Percentiles rank a stretch among this genome's conserved stretches.
Evolutionary conservation across 2,888 invertebrate genomes (phyloP).

Genomic region (Macroteleia sp.): DNA sequence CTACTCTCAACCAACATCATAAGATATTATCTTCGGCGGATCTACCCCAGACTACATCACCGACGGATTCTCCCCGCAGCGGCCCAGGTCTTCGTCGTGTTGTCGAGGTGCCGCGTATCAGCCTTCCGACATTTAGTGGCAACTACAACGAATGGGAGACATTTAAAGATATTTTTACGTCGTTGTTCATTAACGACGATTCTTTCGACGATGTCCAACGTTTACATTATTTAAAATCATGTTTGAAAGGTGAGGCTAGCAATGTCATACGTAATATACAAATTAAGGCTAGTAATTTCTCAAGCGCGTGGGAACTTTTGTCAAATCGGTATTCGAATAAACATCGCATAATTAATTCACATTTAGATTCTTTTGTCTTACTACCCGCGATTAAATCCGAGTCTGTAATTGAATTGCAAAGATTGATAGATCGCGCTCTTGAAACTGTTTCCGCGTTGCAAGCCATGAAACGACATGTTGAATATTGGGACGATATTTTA

Average conservation of each 20-base stretch:
- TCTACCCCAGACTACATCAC: too few species aligned
- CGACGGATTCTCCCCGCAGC: too few species aligned
- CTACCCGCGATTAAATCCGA: background rate
- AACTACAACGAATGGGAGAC: background rate
- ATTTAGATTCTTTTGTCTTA: background rate
- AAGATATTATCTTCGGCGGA: too few species aligned
- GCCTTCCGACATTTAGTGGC: background rate
- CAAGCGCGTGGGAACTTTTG: background rate
- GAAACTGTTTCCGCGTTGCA: background rate
- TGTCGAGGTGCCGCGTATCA: background rate
- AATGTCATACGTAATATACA: background rate
- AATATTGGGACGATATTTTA: constrained; percentile 6
- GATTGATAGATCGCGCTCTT: background rate
- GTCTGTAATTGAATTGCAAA: background rate
- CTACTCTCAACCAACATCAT: too few species aligned
- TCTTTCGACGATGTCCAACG: background rate
- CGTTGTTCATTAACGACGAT: background rate
- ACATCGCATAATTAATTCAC: background rate
- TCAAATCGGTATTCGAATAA: background rate
- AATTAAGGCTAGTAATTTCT: background rate
- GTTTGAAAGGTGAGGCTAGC: background rate
- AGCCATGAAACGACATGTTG: background rate
- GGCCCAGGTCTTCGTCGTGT: too few species aligned
- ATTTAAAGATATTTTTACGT: background rate
- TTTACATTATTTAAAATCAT: background rate